A percentile compares a stretch with the other conserved stretches of the same genome.
phyloP scores from a whole-genome alignment of 2,113 vertebrate species.

The Pundamilia nyererei region DNA sequence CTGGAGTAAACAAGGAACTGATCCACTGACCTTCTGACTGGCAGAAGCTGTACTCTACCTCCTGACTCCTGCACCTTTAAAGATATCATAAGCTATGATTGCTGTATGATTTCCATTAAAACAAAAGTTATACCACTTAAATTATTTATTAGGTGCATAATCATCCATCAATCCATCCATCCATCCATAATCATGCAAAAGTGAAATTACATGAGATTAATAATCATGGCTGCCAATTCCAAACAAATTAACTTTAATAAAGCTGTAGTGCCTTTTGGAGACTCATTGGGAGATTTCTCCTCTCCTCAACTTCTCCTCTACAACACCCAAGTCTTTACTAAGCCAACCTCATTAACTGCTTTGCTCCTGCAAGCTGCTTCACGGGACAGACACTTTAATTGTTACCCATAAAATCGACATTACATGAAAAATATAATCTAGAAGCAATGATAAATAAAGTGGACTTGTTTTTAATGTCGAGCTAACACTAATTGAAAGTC shows the following conservation, averaged over 20 bases:
- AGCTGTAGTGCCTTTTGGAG: neutral
- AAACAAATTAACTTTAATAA: neutral
- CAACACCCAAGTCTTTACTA: neutral
- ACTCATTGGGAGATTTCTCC: neutral
- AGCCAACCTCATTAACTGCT: conserved; percentile 37
- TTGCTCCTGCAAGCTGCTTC: conserved; percentile 39
- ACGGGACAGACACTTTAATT: conserved; percentile 56
- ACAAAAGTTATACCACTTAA: neutral
- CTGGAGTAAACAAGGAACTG: neutral
- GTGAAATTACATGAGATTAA: neutral
- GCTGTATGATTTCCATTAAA: neutral
- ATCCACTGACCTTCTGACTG: neutral
- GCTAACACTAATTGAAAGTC: conserved; percentile 53
- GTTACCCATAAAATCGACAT: conserved; percentile 58
- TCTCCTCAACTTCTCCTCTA: neutral
- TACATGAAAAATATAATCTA: conserved; percentile 57
- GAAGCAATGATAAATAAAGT: conserved; percentile 52
- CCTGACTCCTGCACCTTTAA: neutral
- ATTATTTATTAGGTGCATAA: neutral
- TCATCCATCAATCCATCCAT: neutral
- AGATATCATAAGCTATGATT: neutral
- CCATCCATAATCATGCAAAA: neutral
- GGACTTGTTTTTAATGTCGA: conserved; percentile 30
- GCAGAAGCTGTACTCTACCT: neutral
- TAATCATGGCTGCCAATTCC: neutral